Base-by-base conservation (phyloP, 2,113 vertebrate species). In the Cebus imitator region DNA sequence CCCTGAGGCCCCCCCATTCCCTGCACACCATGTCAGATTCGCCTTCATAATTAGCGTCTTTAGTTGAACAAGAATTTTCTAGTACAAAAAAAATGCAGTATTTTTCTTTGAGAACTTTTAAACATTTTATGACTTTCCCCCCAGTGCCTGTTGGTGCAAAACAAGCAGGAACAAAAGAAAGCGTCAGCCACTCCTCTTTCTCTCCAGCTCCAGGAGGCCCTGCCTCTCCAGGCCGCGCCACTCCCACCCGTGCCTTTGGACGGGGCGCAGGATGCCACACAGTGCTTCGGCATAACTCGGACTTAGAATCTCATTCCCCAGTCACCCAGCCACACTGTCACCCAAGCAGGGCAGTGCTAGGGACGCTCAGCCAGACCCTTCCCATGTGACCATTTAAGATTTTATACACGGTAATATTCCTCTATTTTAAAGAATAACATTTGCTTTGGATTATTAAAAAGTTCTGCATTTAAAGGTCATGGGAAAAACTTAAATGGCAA, bases 121-220 rank as follows among this genome's bases (percentile, higher is more conserved):
- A 40, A 40, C 17, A 3, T 61, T 23, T 58, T 17, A 6, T 10
- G 57, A 37, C 55, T 40, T 83, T 43, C 1, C 21, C 80, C 30
- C 32, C 80, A 40, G 14, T 30, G 23, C 25, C 12, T 8, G 30
- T 61, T 27, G 14, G 20, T 18, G n/a, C 6, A 20, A 80, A 79
- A 70, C 68, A 21, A 70, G 37, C 18, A 52, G 5, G 10, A 21
- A 32, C 8, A 50, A 35, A 5, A 27, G 0, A 3, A 27, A 80
- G 35, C 8, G 0, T n/a, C 16, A n/a, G 17, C 5, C 6, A 0
- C 11, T 37, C 37, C 55, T 27, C 79, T 64, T 12, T 45, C 40
- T 64, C 27, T 66, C 8, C 45, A 64, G 45, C 27, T 30, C 11
- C 82, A 30, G 14, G 40, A 18, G 17, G 9, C 43, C n/a, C 8